Evolutionary conservation across 1,140 invertebrate genomes (phyloP).

Genomic region (Rhynchophorus ferrugineus): DNA sequence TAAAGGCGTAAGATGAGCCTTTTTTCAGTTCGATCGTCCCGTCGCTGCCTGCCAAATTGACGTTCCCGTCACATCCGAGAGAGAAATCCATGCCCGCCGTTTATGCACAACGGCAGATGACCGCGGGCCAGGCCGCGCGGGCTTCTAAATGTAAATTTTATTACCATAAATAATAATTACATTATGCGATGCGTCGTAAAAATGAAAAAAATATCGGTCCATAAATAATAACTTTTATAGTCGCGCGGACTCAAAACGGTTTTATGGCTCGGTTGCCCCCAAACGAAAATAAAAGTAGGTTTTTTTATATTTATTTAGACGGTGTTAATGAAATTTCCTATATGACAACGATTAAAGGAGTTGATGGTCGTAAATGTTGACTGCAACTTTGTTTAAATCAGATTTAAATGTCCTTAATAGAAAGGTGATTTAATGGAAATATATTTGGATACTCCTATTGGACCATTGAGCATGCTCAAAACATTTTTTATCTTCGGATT

Average conservation of each 20-base stretch:
- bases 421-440: too few relatives aligned
- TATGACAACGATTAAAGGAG: not conserved
- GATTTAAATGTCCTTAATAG: not conserved
- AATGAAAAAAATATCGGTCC: not conserved
- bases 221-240: not conserved
- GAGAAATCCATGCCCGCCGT: not conserved
- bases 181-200: not conserved
- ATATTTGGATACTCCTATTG: too few relatives aligned
- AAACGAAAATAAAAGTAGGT: not conserved
- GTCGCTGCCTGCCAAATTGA: not conserved
- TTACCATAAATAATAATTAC: not conserved
- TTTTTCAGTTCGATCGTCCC: too few relatives aligned
- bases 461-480: too few relatives aligned
- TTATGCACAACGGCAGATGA: not conserved
- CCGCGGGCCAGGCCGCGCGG: too few relatives aligned
- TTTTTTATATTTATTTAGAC: not conserved
- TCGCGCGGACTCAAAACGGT: not conserved
- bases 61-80: not conserved
- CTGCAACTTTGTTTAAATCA: not conserved
- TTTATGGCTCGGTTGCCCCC: not conserved
- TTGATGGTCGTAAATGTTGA: not conserved
- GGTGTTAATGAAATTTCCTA: not conserved
- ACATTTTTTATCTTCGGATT: too few relatives aligned
- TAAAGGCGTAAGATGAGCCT: too few relatives aligned
- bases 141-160: not conserved